A percentile compares a stretch with the other conserved stretches of the same genome.
These are phyloP conservation scores for Penaeus japonicus DNA, from an alignment of 1,140 invertebrate species.

Conservation along the genomic window DNA sequence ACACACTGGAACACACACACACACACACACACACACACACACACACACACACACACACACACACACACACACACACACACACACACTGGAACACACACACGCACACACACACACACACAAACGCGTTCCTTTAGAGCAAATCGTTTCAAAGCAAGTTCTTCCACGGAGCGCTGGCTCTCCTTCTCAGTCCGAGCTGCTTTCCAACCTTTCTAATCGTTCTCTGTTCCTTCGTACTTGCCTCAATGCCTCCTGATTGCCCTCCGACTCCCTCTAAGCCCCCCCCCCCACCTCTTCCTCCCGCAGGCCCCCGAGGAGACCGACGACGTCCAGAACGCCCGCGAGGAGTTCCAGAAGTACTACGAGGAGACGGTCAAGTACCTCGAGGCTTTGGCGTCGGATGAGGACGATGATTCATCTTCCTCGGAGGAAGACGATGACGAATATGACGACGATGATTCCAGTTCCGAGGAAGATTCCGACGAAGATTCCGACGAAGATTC, in stretches of 20 bases:
- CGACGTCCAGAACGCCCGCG: conserved; percentile 15
- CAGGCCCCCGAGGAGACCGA: conserved; percentile 30
- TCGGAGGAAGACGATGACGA: neutral
- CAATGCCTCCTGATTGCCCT: neutral
- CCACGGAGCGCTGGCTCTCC: too few relatives aligned
- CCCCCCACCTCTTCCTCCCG: neutral
- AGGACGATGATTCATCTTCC: neutral
- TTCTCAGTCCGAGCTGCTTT: neutral
- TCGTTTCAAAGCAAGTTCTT: too few relatives aligned
- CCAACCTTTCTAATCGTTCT: too few relatives aligned
- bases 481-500: neutral
- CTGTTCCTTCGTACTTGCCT: neutral
- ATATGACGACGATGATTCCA: neutral
- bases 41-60: neutral
- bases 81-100: neutral
- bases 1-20: too few relatives aligned
- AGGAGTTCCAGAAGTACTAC: conserved; percentile 28
- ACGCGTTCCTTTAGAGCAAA: neutral
- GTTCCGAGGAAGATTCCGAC: conserved; percentile 20
- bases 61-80: neutral
- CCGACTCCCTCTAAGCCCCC: too few relatives aligned
- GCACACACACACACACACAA: neutral
- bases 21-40: too few relatives aligned
- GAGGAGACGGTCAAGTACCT: conserved; percentile 23
- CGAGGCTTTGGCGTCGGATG: neutral